phyloP scores from a whole-genome alignment of 2,113 vertebrate species.

The Oncorhynchus masou region DNA sequence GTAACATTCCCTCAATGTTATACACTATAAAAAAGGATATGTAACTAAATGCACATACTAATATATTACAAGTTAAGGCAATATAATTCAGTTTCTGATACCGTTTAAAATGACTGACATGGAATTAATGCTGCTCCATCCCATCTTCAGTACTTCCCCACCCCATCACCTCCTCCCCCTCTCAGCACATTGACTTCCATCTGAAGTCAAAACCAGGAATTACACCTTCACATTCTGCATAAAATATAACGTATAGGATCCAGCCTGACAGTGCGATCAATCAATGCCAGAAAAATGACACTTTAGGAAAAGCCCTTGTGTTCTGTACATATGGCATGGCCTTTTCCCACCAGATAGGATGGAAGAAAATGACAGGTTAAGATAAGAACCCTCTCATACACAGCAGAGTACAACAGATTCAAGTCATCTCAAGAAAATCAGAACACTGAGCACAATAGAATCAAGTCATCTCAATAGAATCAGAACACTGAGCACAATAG shows the following conservation, averaged over 20 bases:
- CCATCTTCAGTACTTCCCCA: conserved; percentile 19
- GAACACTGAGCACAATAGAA: no score
- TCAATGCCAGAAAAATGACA: conserved; percentile 36
- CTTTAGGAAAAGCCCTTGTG: conserved; percentile 73
- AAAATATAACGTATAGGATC: conserved; percentile 27
- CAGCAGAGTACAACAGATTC: background rate
- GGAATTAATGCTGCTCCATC: conserved; percentile 84
- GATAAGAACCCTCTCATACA: background rate
- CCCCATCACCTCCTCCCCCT: conserved; percentile 19
- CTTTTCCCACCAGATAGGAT: conserved; percentile 47
- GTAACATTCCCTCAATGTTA: no score
- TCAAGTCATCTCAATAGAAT: no score
- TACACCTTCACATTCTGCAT: conserved; percentile 55
- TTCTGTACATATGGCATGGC: conserved; percentile 73
- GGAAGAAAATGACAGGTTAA: conserved; percentile 36
- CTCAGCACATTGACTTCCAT: conserved; percentile 21
- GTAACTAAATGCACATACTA: conserved; percentile 70
- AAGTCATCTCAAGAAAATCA: no score
- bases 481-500: no score
- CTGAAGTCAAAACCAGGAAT: conserved; percentile 39
- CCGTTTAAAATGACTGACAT: conserved; percentile 71
- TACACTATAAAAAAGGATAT: conserved; percentile 46
- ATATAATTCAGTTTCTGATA: conserved; percentile 88
- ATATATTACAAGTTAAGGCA: conserved; percentile 91
- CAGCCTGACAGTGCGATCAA: conserved; percentile 72